Conservation (phyloP, 2,888 invertebrate species). For the Mythimna vitellina region DNA sequence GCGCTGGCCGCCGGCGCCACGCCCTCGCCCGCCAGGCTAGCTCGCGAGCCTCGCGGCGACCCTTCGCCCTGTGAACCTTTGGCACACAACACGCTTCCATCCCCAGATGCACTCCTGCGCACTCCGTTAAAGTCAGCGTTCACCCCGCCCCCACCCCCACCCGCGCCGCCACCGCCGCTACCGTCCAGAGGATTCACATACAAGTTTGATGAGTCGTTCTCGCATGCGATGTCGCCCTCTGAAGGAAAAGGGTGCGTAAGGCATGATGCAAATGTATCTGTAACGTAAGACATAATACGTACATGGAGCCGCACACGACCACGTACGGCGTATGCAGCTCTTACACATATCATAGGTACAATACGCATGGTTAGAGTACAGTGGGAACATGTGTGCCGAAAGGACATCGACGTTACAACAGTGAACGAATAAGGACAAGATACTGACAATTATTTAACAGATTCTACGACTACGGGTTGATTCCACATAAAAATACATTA, state of each 20-base stretch:
- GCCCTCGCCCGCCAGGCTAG: slow-evolving; percentile 82
- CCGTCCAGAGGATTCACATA: slow-evolving; percentile 97
- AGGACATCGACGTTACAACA: slow-evolving; percentile 54
- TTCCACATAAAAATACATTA: slow-evolving; percentile 45
- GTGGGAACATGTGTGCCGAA: slow-evolving; percentile 52
- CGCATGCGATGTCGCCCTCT: slow-evolving; percentile 94
- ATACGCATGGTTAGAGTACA: slow-evolving; percentile 46
- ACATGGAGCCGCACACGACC: slow-evolving; percentile 84
- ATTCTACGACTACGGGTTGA: slow-evolving; percentile 55
- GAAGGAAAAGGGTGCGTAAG: slow-evolving; percentile 98
- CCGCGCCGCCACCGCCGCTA: slow-evolving; percentile 86
- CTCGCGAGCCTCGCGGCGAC: slow-evolving; percentile 85
- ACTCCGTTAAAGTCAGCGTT: slow-evolving; percentile 90
- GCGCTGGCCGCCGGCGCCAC: slow-evolving; percentile 67
- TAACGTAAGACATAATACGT: slow-evolving; percentile 92
- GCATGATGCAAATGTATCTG: slow-evolving; percentile 99
- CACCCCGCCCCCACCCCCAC: slow-evolving; percentile 76
- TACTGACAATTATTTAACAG: slow-evolving; percentile 22
- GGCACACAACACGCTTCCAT: slow-evolving; percentile 92
- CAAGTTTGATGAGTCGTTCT: slow-evolving; percentile 94
- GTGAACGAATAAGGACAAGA: slow-evolving; percentile 51
- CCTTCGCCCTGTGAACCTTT: slow-evolving; percentile 90
- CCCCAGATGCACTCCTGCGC: slow-evolving; percentile 95
- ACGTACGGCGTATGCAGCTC: slow-evolving; percentile 68
- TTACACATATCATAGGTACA: slow-evolving; percentile 49